Evolutionary conservation across 2,113 vertebrate genomes (phyloP).

Genomic region (Phalacrocorax carbo): DNA sequence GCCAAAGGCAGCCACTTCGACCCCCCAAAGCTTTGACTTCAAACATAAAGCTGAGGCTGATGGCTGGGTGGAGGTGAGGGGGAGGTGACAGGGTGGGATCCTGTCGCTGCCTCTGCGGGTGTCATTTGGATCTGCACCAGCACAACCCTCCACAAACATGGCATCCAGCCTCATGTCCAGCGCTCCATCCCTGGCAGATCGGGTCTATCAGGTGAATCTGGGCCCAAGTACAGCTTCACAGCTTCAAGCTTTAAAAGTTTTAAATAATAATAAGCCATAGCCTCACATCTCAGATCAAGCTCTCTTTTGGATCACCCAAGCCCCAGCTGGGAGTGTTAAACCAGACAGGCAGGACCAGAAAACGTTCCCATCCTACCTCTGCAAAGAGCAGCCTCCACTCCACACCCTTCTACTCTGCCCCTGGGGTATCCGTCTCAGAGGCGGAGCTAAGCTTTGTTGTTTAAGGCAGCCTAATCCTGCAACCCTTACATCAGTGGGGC

Average conservation of each 20-base stretch:
- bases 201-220: neutral
- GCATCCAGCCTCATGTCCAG: neutral
- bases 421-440: constrained; percentile 31
- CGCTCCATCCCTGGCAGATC: neutral
- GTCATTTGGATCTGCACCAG: neutral
- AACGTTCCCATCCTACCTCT: neutral
- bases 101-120: neutral
- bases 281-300: neutral
- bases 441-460: neutral
- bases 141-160: neutral
- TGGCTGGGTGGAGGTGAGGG: neutral
- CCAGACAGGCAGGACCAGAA: constrained; percentile 43
- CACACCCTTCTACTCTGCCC: constrained; percentile 40
- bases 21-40: neutral
- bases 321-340: neutral
- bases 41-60: neutral
- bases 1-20: neutral
- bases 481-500: neutral
- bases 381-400: neutral
- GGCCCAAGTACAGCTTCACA: neutral
- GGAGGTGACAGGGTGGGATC: neutral
- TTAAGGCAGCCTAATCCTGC: neutral
- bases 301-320: constrained; percentile 3
- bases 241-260: neutral
- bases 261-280: neutral